Evolutionary conservation across 53 echinoderm and acorn worm species (phyloP), one percentile per base, ranked within the genome.

Genomic region (Mesocentrotus franciscanus): DNA sequence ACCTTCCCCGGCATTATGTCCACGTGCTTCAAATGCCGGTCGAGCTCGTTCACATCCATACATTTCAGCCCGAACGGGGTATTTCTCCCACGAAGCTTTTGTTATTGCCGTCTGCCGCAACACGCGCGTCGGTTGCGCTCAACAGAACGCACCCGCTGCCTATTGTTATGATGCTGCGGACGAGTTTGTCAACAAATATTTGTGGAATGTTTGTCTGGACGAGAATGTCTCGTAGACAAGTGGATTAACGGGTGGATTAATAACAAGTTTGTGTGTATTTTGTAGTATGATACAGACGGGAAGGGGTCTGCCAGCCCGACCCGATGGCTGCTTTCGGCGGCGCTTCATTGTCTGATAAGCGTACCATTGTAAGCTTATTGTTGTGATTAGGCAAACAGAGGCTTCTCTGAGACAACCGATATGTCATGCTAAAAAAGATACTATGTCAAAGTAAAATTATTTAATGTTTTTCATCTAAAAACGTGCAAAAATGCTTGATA

Each of bases 131-230:
- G 27, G 26, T 57, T 87, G 58, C 59, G 56, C 58, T n/a, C 55
- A 83, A 58, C 17, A 11, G 87, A 87, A 91, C 91, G 60, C 90
- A 24, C 91, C 64, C 62, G 18, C 36, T 9, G 9, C 91, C 91
- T 66, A 91, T 91, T 91, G 91, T 91, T 61, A 64, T 62, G 91
- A 91, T 91, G 91, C 61, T 61, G 36, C 91, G 91, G 91, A 61
- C 42, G 13, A 34, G 93, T 93, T 93, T 94, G 95, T 94, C 87
- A 94, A 85, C 87, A 94, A 94, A 94, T 94, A 94, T 94, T 94
- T 94, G 95, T 85, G 95, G 95, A 94, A 85, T 85, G 95, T 94
- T 94, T 94, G 95, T 94, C 95, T 85, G 33, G 93, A 78, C 83
- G 60, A 81, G 93, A 81, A 93, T 93, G 93, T 93, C 93, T 93